Evolutionary conservation across 2,113 vertebrate genomes (phyloP).

Genomic region (Mastomys natalensis): DNA sequence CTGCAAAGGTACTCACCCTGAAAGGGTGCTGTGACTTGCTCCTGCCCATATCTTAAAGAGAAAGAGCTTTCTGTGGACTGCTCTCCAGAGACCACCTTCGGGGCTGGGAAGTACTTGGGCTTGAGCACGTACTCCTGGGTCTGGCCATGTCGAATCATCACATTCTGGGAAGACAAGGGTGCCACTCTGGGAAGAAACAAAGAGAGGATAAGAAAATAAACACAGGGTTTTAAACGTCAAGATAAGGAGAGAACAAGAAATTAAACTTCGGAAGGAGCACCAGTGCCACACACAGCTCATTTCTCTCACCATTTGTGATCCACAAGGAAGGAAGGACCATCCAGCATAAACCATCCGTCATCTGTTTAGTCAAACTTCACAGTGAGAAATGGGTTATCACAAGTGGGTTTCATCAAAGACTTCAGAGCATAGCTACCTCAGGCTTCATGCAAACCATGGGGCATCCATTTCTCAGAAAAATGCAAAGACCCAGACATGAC

Average conservation of each 20-base stretch:
- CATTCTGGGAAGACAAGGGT: constrained; percentile 88
- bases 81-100: constrained; percentile 90
- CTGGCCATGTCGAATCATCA: constrained; percentile 91
- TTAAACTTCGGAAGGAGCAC: not conserved
- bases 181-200: constrained; percentile 88
- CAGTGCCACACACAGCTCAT: not conserved
- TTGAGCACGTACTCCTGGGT: constrained; percentile 94
- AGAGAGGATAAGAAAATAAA: not conserved
- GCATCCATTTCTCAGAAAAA: not conserved
- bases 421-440: not conserved
- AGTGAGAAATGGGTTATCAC: not conserved
- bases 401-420: not conserved
- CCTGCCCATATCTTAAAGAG: constrained; percentile 90
- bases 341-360: not conserved
- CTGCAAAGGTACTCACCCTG: constrained; percentile 86
- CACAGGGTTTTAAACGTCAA: constrained; percentile 29
- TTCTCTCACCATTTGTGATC: not conserved
- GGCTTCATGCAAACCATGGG: not conserved
- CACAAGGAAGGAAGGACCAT: not conserved
- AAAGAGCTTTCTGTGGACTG: constrained; percentile 90
- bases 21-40: constrained; percentile 82
- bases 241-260: not conserved
- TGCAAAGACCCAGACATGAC: not conserved
- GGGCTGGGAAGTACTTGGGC: constrained; percentile 93
- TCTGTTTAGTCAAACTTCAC: not conserved